Conservation (phyloP, 2,113 vertebrate species). For the Rhagologus leucostigma region DNA sequence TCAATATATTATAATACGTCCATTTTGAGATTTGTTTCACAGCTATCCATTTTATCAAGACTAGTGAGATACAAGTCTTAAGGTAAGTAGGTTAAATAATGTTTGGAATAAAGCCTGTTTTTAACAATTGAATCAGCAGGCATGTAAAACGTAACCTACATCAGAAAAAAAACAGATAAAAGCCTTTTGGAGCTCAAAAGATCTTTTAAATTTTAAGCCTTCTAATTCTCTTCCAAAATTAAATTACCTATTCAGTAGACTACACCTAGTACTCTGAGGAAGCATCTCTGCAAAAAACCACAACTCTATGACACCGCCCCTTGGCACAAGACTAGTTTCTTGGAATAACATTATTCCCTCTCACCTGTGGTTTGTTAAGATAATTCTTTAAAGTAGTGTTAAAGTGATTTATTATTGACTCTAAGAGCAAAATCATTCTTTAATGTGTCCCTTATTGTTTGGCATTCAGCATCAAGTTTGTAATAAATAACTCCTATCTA, state of each 20-base stretch:
- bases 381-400: neutral
- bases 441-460: neutral
- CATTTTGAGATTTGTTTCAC: neutral
- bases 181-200: neutral
- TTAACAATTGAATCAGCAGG: neutral
- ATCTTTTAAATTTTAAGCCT: neutral
- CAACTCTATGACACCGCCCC: neutral
- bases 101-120: neutral
- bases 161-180: neutral
- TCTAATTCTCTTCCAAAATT: neutral
- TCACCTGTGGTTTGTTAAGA: neutral
- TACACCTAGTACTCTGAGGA: neutral
- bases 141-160: neutral
- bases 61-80: neutral
- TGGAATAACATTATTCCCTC: neutral
- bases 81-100: neutral
- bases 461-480: conserved; percentile 13
- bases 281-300: neutral
- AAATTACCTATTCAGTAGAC: neutral
- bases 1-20: neutral
- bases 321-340: neutral
- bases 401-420: neutral
- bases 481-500: conserved; percentile 63
- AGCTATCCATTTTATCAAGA: neutral
- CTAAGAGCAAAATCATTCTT: neutral